Conservation (phyloP, 2,113 vertebrate species). For the Pipra filicauda region DNA sequence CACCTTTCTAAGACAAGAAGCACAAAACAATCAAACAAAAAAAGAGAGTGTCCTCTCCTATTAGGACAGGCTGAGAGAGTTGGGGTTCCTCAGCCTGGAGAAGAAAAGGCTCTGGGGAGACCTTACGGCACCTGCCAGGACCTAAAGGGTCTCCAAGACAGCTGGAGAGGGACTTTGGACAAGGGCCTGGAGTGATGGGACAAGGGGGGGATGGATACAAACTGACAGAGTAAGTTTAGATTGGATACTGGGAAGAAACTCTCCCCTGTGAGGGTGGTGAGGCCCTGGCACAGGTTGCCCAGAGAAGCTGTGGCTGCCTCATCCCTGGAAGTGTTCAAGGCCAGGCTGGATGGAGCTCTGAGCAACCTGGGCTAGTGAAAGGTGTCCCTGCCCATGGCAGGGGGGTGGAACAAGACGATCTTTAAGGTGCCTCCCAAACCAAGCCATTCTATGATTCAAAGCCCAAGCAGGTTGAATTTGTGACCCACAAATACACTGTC, state of each 20-base stretch:
- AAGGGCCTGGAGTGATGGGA: neutral
- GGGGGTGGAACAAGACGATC: neutral
- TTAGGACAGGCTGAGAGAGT: neutral
- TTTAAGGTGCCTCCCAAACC: neutral
- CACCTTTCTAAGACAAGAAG: neutral
- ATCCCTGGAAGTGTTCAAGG: neutral
- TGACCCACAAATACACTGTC: fast-evolving
- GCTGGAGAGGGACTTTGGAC: neutral
- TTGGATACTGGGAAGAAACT: neutral
- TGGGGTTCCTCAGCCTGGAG: neutral
- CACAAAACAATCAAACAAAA: neutral
- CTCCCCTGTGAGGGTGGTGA: neutral
- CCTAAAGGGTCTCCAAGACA: neutral
- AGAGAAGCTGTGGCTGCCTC: neutral
- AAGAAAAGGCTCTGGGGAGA: neutral
- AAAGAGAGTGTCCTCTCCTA: neutral
- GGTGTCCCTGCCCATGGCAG: neutral
- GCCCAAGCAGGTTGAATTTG: neutral
- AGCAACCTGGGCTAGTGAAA: neutral
- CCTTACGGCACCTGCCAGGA: neutral
- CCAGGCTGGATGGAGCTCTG: neutral
- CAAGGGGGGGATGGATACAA: neutral
- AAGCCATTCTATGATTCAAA: neutral
- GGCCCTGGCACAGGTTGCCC: neutral
- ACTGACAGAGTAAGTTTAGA: neutral